Base-by-base conservation (phyloP, 2,113 vertebrate species). In the Acanthochromis polyacanthus region DNA sequence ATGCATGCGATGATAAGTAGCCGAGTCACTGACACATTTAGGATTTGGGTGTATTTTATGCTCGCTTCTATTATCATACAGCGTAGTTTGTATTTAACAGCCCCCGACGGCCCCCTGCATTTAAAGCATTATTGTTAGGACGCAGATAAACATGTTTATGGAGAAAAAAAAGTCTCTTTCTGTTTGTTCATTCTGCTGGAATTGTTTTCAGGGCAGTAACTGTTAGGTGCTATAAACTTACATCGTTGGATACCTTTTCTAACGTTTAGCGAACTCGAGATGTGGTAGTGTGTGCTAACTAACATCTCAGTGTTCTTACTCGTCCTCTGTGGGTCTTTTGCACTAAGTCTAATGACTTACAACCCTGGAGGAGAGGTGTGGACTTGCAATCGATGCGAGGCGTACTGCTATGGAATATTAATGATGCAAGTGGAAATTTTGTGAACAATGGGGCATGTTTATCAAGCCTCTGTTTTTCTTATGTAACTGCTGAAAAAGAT, bases 11-110 rank as follows among this genome's bases (percentile, higher is more conserved):
- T 80, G 84, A 88, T 89, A 80, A 86, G 83, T 83, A 78, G 75
- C 45, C 1, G 6, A 65, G 63, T 70, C 73, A 69, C 73, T 89
- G 87, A 86, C 86, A 79, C 74, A 67, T 92, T 86, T 83, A 87
- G 83, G 75, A 64, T 92, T 86, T 83, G 87, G 83, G 75, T 86
- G 74, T 66, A 9, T 83, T 91, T 91, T 75, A 85, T 87, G 71
- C 0, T 45, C 2, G 0, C 19, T 68, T 77, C 75, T 81, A 74
- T 85, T 88, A 83, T 84, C 82, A 86, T 72, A 75, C 55, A 68
- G 80, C 9, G 30, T 74, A 72, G 61, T 67, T 88, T 83, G 59
- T 78, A 52, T 69, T 78, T 77, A 80, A 88, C 79, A 58, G 57
- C 66, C 63, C 83, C 82, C 73, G 0, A 50, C 10, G 50, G 87